These are phyloP conservation scores for Sinohyriopsis cumingii DNA, from an alignment of 2,888 invertebrate genomes.

Conservation along the genomic window DNA sequence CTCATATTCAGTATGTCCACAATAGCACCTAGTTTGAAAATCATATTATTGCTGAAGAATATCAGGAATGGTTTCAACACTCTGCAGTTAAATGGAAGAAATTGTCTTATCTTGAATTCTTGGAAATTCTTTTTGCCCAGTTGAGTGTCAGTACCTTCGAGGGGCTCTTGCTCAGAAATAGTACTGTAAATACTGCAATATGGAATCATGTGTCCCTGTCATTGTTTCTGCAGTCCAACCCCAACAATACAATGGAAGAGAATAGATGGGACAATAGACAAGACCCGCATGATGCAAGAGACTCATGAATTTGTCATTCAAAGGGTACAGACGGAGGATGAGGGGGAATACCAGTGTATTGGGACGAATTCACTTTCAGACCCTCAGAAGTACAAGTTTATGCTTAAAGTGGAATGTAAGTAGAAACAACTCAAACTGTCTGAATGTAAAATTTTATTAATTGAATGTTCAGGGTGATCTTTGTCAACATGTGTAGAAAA, in stretches of 20 bases:
- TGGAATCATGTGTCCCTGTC: not conserved
- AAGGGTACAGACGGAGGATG: constrained; percentile 78
- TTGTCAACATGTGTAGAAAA: too few species aligned
- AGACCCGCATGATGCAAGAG: constrained; percentile 74
- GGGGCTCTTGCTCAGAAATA: too few species aligned
- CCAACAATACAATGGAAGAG: constrained; percentile 95
- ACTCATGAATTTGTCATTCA: constrained; percentile 84
- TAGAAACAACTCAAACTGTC: not conserved
- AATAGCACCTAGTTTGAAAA: not conserved
- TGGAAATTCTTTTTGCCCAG: too few species aligned
- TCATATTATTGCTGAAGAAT: not conserved
- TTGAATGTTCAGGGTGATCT: too few species aligned
- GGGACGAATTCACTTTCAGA: constrained; percentile 58
- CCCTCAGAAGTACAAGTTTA: constrained; percentile 65
- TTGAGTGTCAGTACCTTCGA: too few species aligned
- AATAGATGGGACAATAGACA: constrained; percentile 79
- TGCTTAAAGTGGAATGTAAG: constrained; percentile 71
- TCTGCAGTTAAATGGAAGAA: too few species aligned
- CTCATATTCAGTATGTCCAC: not conserved
- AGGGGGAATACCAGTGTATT: constrained; percentile 91
- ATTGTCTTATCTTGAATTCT: too few species aligned
- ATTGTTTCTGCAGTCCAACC: constrained; percentile 79
- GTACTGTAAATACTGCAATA: too few species aligned
- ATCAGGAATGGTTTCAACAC: too few species aligned
- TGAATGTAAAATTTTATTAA: too few species aligned